phyloP scores from a whole-genome alignment of 2,797 vertebrate species.

The Lepus oiostolus region DNA sequence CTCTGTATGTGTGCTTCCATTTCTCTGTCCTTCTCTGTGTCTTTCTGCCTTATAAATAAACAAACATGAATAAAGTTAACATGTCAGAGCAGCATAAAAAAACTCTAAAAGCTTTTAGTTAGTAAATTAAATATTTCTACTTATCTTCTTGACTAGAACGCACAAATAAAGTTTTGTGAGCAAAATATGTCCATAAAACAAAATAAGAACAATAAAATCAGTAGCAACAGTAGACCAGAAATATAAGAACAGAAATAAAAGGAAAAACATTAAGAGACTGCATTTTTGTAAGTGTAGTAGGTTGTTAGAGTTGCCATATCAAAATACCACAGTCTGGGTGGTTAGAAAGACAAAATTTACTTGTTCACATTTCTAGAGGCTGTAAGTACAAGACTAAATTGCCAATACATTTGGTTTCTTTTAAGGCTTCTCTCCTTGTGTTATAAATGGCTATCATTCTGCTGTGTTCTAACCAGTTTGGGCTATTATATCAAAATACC shows the following conservation, averaged over 20 bases:
- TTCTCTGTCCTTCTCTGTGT: too few relatives aligned
- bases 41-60: too few relatives aligned
- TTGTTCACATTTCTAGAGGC: background rate
- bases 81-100: too few relatives aligned
- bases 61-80: too few relatives aligned
- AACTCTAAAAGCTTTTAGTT: background rate
- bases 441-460: background rate
- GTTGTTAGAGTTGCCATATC: background rate
- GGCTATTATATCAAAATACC: background rate
- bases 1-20: too few relatives aligned
- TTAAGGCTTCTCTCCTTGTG: background rate
- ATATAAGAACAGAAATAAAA: background rate
- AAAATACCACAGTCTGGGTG: background rate
- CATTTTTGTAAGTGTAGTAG: background rate
- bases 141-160: slow-evolving; percentile 14
- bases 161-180: background rate
- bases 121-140: background rate
- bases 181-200: background rate
- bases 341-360: background rate
- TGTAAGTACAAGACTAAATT: background rate
- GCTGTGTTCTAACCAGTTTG: background rate
- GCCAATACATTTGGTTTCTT: background rate
- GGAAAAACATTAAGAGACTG: background rate
- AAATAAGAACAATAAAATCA: slow-evolving; percentile 37
- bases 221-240: background rate